These are phyloP conservation scores for Chaitophorus viminalis DNA, from an alignment of 2,888 invertebrate genomes.

Conservation along the genomic window DNA sequence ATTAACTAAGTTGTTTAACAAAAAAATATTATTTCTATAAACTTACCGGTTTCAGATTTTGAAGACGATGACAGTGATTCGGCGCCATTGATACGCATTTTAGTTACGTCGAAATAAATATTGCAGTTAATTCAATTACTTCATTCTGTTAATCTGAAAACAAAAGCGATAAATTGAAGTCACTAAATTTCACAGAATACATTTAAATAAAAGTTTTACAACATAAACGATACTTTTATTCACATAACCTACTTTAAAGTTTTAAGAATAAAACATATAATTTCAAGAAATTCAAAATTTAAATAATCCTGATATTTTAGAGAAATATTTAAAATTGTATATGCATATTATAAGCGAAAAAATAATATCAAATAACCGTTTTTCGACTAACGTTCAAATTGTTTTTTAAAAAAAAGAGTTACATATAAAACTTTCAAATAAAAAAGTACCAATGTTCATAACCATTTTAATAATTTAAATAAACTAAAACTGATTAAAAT, in stretches of 20 bases:
- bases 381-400: too few relatives aligned
- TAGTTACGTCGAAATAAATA: neutral
- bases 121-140: conserved; percentile 18
- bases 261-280: neutral
- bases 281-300: neutral
- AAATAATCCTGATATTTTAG: neutral
- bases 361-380: neutral
- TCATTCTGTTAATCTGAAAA: conserved; percentile 45
- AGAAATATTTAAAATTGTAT: neutral
- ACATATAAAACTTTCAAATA: too few relatives aligned
- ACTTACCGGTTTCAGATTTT: conserved; percentile 63
- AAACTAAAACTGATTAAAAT: too few relatives aligned
- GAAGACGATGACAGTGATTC: conserved; percentile 63
- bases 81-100: conserved; percentile 58
- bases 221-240: neutral
- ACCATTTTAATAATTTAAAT: too few relatives aligned
- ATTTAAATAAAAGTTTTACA: neutral
- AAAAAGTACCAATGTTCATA: too few relatives aligned
- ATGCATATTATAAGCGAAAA: neutral
- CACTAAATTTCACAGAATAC: neutral
- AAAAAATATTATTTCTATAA: neutral
- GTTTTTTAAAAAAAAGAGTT: too few relatives aligned
- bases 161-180: neutral
- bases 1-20: neutral
- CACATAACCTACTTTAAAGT: neutral